A percentile compares a stretch with the other conserved stretches of the same genome.
Conservation (phyloP, 2,888 invertebrate species). For the Mesorhabditis spiculigera region DNA sequence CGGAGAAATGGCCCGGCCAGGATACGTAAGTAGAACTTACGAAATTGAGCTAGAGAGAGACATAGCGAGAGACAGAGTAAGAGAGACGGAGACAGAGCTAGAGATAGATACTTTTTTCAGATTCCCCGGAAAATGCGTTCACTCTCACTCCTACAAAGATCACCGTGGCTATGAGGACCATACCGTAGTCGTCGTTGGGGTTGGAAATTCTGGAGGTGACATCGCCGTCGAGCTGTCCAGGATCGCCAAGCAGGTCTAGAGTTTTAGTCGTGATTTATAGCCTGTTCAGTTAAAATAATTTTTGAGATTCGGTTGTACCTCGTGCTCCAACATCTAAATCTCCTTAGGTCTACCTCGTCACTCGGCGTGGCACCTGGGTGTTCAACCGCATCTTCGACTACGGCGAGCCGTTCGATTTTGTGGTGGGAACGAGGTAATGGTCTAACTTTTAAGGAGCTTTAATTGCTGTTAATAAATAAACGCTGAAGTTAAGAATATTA, state of each 20-base stretch:
- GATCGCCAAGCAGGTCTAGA: constrained; percentile 59
- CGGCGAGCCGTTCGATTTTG: constrained; percentile 39
- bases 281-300: too few relatives aligned
- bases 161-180: constrained; percentile 58
- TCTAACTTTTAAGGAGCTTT: too few relatives aligned
- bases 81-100: too few relatives aligned
- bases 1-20: constrained; percentile 59
- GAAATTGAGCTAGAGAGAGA: too few relatives aligned
- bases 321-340: constrained; percentile 6
- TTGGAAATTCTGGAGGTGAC: constrained; percentile 63
- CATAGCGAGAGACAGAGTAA: too few relatives aligned
- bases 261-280: too few relatives aligned
- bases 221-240: constrained; percentile 62
- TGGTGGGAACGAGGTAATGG: constrained; percentile 21
- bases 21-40: constrained; percentile 27
- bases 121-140: constrained; percentile 52
- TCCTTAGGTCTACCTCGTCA: constrained; percentile 60
- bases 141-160: constrained; percentile 57
- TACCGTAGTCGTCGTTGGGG: constrained; percentile 61
- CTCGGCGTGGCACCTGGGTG: constrained; percentile 63
- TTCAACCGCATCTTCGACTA: constrained; percentile 61
- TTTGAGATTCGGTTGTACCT: too few relatives aligned
- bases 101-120: neutral
- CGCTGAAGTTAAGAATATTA: neutral
- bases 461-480: too few relatives aligned